Conservation (phyloP, 1,140 invertebrate genomes). For the Heliothis virescens region DNA sequence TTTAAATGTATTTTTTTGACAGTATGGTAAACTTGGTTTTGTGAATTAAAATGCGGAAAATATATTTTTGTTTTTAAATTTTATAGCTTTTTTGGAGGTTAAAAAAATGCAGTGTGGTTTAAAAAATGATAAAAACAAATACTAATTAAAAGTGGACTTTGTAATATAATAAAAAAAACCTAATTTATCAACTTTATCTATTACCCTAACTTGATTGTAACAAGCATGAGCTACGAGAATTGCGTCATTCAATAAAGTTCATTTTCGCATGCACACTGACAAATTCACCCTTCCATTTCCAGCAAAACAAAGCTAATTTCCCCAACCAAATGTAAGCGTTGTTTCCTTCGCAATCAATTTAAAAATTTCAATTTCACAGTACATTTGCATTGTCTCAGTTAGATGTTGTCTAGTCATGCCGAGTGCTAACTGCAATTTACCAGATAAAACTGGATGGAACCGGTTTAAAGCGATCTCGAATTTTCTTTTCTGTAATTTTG, state of each 20-base stretch:
- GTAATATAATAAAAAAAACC: background rate
- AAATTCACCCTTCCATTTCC: background rate
- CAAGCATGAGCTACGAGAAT: too few relatives aligned
- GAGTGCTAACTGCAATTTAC: conserved; percentile 38
- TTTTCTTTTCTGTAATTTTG: conserved; percentile 29
- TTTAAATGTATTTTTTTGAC: conserved; percentile 32
- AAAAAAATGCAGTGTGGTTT: too few relatives aligned
- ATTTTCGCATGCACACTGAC: too few relatives aligned
- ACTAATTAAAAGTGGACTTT: too few relatives aligned
- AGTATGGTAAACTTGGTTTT: background rate
- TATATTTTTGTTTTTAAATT: too few relatives aligned
- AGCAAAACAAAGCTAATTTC: conserved; percentile 30
- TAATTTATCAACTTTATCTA: background rate
- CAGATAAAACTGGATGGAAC: conserved; percentile 25
- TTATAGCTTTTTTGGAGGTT: too few relatives aligned
- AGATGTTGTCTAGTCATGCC: conserved; percentile 42
- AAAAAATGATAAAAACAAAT: too few relatives aligned
- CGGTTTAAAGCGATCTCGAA: conserved; percentile 36
- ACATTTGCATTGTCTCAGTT: conserved; percentile 45
- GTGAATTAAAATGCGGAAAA: background rate
- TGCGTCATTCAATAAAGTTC: too few relatives aligned
- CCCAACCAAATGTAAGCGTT: background rate
- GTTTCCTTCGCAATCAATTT: conserved; percentile 28
- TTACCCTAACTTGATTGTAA: background rate
- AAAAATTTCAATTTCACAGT: conserved; percentile 46